A percentile compares a stretch with the other conserved stretches of the same genome.
Evolutionary conservation across 1,140 invertebrate species (phyloP).

Genomic region (Pseudomyrmex gracilis): DNA sequence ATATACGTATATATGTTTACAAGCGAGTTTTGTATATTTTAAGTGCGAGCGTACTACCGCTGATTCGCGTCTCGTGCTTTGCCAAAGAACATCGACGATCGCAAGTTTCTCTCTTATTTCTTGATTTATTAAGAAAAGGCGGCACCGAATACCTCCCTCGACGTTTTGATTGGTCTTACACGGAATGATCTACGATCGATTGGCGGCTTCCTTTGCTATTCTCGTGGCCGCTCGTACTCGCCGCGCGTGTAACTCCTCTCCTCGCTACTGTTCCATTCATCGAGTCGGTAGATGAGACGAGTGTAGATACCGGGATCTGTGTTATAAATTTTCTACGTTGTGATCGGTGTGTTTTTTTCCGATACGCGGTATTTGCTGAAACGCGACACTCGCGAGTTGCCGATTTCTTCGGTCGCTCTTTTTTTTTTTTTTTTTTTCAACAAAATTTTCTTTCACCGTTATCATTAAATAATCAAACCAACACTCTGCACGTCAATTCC

Average conservation of each 20-base stretch:
- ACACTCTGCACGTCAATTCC: not conserved
- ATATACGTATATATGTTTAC: no score
- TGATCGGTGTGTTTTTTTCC: not conserved
- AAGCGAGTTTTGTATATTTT: no score
- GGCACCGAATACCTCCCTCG: not conserved
- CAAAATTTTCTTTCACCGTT: not conserved
- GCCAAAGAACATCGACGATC: not conserved
- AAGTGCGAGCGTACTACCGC: not conserved
- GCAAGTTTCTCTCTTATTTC: not conserved
- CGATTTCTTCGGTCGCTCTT: not conserved
- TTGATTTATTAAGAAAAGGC: not conserved
- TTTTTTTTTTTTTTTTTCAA: no score
- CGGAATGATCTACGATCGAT: conserved; percentile 28
- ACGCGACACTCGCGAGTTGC: not conserved
- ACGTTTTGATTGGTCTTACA: not conserved
- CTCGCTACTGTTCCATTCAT: conserved; percentile 24
- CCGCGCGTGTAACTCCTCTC: not conserved
- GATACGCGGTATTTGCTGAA: not conserved
- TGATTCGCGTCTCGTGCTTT: not conserved
- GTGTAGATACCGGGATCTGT: not conserved
- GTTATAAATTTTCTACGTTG: not conserved
- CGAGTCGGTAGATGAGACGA: not conserved
- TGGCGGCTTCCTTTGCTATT: not conserved
- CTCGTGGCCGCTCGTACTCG: conserved; percentile 9
- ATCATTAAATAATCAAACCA: no score